Evolutionary conservation across 2,113 vertebrate genomes (phyloP).

Genomic region (Trogon surrucura): DNA sequence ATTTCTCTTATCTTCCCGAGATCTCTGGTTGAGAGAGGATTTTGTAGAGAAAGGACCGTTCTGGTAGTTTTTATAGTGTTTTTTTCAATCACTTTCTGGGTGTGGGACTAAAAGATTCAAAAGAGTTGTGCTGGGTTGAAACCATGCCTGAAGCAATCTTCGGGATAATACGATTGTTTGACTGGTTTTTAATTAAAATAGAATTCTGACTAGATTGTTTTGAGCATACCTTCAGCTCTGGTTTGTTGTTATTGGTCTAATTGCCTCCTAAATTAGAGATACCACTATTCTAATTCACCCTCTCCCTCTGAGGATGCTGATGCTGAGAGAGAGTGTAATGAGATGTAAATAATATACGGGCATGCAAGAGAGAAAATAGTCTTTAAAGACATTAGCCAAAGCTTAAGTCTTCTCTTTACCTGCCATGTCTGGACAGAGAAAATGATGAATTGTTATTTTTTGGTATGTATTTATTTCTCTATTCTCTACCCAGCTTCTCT

Average conservation of each 20-base stretch:
- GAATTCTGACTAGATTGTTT: neutral
- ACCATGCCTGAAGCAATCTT: neutral
- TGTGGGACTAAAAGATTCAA: neutral
- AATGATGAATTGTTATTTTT: neutral
- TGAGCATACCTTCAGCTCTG: neutral
- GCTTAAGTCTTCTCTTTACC: neutral
- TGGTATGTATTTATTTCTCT: neutral
- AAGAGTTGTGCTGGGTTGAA: neutral
- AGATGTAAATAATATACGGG: neutral
- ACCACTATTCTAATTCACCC: neutral
- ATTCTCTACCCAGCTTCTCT: neutral
- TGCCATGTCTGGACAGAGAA: neutral
- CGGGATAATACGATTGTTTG: neutral
- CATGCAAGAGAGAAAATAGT: neutral
- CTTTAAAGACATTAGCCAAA: neutral
- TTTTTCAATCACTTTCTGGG: neutral
- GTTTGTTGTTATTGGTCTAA: neutral
- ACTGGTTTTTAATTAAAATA: slow-evolving; percentile 29
- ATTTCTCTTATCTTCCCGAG: neutral
- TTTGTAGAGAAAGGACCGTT: neutral
- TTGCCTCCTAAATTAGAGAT: neutral
- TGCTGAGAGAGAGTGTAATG: neutral
- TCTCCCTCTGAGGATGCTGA: neutral
- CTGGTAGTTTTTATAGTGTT: neutral
- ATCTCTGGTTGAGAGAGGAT: neutral